Conservation (phyloP, 1,140 invertebrate genomes). For the Propsilocerus akamusi region DNA sequence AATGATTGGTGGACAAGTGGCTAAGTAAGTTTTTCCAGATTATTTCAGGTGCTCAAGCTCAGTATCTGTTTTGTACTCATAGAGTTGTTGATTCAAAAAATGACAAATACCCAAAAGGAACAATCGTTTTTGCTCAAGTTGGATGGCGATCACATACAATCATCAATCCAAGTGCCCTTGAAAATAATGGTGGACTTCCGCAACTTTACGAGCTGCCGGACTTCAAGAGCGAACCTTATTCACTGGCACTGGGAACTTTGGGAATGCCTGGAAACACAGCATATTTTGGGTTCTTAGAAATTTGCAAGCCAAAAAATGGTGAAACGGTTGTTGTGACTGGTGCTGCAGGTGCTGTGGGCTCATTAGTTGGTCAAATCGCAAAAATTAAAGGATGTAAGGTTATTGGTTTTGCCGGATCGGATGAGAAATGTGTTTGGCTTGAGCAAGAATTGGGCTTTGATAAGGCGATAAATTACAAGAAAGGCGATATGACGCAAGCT, state of each 20-base stretch:
- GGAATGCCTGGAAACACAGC: slow-evolving; percentile 30
- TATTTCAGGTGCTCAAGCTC: too few species aligned
- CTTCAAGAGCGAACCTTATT: background rate
- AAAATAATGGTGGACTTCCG: too few species aligned
- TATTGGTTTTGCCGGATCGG: slow-evolving; percentile 41
- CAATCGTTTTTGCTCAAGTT: background rate
- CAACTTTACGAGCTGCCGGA: too few species aligned
- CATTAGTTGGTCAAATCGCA: slow-evolving; percentile 50
- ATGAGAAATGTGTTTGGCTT: slow-evolving; percentile 49
- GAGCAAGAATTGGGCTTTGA: slow-evolving; percentile 35
- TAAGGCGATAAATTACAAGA: too few species aligned
- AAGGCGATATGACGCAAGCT: slow-evolving; percentile 26
- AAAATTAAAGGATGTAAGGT: slow-evolving; percentile 47
- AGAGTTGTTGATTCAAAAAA: background rate
- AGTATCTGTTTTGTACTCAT: too few species aligned
- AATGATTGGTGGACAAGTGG: slow-evolving; percentile 29
- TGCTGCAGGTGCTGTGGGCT: slow-evolving; percentile 46
- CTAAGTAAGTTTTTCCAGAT: too few species aligned
- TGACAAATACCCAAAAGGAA: background rate
- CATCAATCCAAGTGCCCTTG: too few species aligned
- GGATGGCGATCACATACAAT: background rate
- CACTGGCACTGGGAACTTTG: background rate
- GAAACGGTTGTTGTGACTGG: slow-evolving; percentile 45
- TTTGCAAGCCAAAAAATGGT: slow-evolving; percentile 43
- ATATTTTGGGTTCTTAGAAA: slow-evolving; percentile 47